Evolutionary conservation across 2,113 vertebrate genomes (phyloP).

Genomic region (Sceloporus undulatus): DNA sequence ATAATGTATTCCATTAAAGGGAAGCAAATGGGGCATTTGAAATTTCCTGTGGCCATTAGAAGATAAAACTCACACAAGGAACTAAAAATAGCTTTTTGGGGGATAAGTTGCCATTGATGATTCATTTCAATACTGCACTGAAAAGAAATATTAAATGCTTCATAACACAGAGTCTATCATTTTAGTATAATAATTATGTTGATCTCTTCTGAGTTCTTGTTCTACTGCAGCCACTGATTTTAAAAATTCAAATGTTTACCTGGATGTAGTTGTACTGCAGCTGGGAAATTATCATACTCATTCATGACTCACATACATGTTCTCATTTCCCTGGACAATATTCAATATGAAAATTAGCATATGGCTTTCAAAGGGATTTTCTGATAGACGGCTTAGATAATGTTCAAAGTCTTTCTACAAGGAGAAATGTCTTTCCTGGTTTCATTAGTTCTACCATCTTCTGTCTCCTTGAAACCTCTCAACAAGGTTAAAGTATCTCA

Average conservation of each 20-base stretch:
- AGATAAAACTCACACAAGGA: slow-evolving; percentile 5
- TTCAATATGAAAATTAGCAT: slow-evolving; percentile 1
- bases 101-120: background rate
- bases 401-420: background rate
- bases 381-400: background rate
- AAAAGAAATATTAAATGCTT: background rate
- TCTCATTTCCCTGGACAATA: slow-evolving; percentile 7
- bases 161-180: background rate
- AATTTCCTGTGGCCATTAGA: slow-evolving; percentile 1
- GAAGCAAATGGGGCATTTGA: background rate
- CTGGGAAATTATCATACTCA: slow-evolving; percentile 15
- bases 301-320: background rate
- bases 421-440: background rate
- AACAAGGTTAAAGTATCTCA: background rate
- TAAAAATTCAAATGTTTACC: background rate
- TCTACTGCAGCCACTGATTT: background rate
- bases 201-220: background rate
- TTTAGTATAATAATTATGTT: background rate
- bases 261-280: background rate
- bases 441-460: too few species aligned
- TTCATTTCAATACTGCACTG: background rate
- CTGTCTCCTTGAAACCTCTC: background rate
- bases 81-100: background rate
- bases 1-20: slow-evolving; percentile 8
- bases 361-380: background rate